Evolutionary conservation across 2,888 invertebrate genomes (phyloP), one percentile per base, ranked within the genome.

Genomic region (Drosophila testacea): DNA sequence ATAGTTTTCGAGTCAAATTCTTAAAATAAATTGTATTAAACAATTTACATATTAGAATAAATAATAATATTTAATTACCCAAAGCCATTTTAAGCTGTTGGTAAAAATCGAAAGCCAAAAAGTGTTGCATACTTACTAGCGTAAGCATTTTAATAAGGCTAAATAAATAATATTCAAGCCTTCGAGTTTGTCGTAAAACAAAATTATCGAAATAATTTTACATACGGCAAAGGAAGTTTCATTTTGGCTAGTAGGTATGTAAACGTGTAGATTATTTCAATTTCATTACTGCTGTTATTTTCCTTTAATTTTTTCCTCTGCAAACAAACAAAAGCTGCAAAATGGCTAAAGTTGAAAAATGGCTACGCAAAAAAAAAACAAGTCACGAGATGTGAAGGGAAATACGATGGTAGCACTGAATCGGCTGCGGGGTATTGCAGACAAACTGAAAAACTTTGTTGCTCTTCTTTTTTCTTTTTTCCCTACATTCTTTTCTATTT

Each of bases 271-370:
- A 38, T 68, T 72, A 65, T 67, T 80, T 66, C 69, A 64, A 78
- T 82, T 87, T 80, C 69, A 77, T 77, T 82, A 61, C 77, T 51
- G 44, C 55, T 74, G 59, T 34, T 82, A 78, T 88, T 88, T 86
- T 83, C 62, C 67, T 77, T 83, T 75, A 82, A 82, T 85, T 89
- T 80, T 80, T 80, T 64, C 60, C 56, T 69, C 55, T 32, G 65
- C 67, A 77, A 80, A 82, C 85, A 87, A 81, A 83, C 73, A 71
- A 67, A 47, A 62, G 47, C 50, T 47, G 70, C 54, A 65, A 42
- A 65, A 55, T 47, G 54, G 46, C 52, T 42, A 78, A 83, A 72
- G 76, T 69, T 73, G 66, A 66, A 69, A 78, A 81, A 79, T 63
- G 55, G 54, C 59, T 41, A 52, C 34, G 55, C n/a, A n/a, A n/a